These are phyloP conservation scores for Drosophila tropicalis DNA, from an alignment of 1,140 invertebrate species.

Conservation along the genomic window DNA sequence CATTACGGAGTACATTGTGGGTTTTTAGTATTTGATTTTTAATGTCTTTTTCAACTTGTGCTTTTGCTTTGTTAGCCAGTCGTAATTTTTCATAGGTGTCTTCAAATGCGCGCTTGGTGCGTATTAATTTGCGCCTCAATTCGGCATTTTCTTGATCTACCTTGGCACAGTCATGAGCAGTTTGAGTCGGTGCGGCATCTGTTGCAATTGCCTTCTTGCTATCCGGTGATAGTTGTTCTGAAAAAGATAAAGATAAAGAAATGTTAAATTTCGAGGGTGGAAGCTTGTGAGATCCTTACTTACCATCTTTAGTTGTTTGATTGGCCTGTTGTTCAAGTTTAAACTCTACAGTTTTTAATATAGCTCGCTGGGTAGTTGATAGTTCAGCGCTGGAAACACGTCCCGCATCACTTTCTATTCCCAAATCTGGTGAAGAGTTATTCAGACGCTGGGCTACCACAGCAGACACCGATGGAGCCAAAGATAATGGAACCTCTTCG, in stretches of 20 bases:
- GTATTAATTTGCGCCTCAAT: slow-evolving; percentile 84
- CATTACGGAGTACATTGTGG: slow-evolving; percentile 85
- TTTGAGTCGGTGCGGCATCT: slow-evolving; percentile 15
- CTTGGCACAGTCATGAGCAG: slow-evolving; percentile 76
- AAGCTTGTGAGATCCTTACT: slow-evolving; percentile 1
- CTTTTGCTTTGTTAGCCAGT: slow-evolving; percentile 85
- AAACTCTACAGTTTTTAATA: slow-evolving; percentile 73
- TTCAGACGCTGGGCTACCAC: slow-evolving; percentile 74
- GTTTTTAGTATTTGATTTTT: slow-evolving; percentile 86
- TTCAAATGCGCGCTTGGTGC: slow-evolving; percentile 84
- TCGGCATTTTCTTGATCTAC: slow-evolving; percentile 85
- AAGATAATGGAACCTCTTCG: slow-evolving; percentile 65
- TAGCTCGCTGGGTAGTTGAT: slow-evolving; percentile 55
- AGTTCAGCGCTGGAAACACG: slow-evolving; percentile 85
- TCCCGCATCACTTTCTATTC: slow-evolving; percentile 88
- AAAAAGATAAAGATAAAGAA: not conserved
- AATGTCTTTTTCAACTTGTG: slow-evolving; percentile 85
- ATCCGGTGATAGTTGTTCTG: slow-evolving; percentile 48
- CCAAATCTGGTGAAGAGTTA: slow-evolving; percentile 88
- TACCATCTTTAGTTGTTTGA: slow-evolving; percentile 45
- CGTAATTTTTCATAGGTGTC: slow-evolving; percentile 85
- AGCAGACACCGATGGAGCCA: slow-evolving; percentile 22
- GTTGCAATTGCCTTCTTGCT: slow-evolving; percentile 22
- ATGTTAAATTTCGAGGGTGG: not conserved
- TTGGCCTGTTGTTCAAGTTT: slow-evolving; percentile 9